Evolutionary conservation across 2,113 vertebrate genomes (phyloP), one percentile per base, ranked within the genome.

Genomic region (Anguilla rostrata): DNA sequence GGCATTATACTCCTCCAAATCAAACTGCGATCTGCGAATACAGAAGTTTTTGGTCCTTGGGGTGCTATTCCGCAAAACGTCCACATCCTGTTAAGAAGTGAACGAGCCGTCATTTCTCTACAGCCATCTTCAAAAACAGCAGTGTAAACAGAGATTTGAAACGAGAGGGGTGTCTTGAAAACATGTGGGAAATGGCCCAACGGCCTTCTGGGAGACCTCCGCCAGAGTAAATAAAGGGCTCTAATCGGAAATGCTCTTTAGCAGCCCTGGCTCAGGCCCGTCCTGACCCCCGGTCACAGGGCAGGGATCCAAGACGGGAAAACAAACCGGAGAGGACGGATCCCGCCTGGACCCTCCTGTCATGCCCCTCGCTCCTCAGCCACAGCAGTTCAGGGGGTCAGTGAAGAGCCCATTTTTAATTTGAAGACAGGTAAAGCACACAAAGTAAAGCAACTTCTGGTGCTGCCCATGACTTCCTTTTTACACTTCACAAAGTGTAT

Each of bases 211-310:
- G 60, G 71, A 40, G 56, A 60, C 78, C 41, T 75, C 46, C 40
- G 80, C 83, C 86, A 89, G 39, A 29, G 78, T 60, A 90, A 88
- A 91, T 87, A 88, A 88, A 87, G 78, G 26, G 8, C 60, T 43
- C 1, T 40, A 49, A 82, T 83, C 81, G 53, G 63, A 82, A 84
- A 39, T 53, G 46, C 57, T 80, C 83, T 82, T 81, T n/a, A 88
- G 29, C 78, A 46, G 53, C 40, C 34, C 53, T 12, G 83, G 41
- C 84, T 39, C 34, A 20, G 84, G 60, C 40, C 71, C 40, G 49
- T 34, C 79, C 39, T 63, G 63, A 41, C 57, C 81, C 46, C 63
- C 49, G 14, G 57, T 83, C 53, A 81, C 22, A 34, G 66, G 46
- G 29, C 82, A 60, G 6, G 39, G 75, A 41, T 63, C 83, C 78